Base-by-base conservation (phyloP, 92 coral and sea anemone species). In the Phenganax subtilis region DNA sequence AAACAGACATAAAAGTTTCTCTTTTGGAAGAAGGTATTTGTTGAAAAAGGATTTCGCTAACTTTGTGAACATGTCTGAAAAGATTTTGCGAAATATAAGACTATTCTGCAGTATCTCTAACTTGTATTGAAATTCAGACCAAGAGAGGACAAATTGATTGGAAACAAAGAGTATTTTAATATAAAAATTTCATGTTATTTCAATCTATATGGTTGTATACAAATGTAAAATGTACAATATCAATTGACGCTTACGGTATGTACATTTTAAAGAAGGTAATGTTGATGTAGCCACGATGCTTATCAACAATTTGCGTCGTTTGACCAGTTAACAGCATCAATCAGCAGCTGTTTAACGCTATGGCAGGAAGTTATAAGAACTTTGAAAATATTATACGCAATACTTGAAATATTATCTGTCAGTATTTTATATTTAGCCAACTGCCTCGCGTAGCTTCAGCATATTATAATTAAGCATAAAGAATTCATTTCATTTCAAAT, bases 201-300 rank as follows among this genome's bases (percentile, higher is more conserved):
- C 70, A 20, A 64, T 64, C 25, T 64, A 64, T 64, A 64, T 1
- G 31, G 37, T 25, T 64, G 70, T 64, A 25, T 64, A 64, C 70
- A 64, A 64, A 64, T 64, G 70, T 64, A 37, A 64, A 64, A 64
- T 64, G 31, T 64, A 64, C 70, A 64, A 64, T 11, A 20, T 64
- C 0, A 28, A 0, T 64, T 17, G 12, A 20, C 70, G 70, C 70
- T 20, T 37, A 17, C 70, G 27, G 27, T 64, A 28, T 20, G 70
- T 12, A 0, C 17, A 10, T 44, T 64, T 20, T 64, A 7, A 20
- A 37, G 17, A 37, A 11, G 70, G 29, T 28, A 37, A 64, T 64
- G 29, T 16, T 17, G 67, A 64, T 28, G 27, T 30, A 64, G 67
- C 67, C 27, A 20, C 27, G 70, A 64, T 64, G 65, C n/a, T 25